A percentile compares a stretch with the other conserved stretches of the same genome.
Evolutionary conservation across 2,797 vertebrate genomes (phyloP).

Genomic region (Salarias fasciatus): DNA sequence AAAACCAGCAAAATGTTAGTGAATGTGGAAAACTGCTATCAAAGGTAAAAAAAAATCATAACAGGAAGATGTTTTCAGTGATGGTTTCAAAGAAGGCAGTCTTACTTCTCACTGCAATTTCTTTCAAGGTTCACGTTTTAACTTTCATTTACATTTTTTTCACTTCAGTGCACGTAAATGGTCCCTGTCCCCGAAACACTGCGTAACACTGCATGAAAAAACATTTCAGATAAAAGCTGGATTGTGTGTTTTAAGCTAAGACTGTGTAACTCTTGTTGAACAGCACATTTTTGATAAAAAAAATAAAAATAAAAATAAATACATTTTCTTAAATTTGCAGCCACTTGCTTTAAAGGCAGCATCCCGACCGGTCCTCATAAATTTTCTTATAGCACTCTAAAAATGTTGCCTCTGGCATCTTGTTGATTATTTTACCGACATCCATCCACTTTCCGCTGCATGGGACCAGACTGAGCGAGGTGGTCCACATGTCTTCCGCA

Average conservation of each 20-base stretch:
- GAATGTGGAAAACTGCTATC: neutral
- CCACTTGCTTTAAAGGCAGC: neutral
- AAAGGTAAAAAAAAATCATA: too few relatives aligned
- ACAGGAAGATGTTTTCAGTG: too few relatives aligned
- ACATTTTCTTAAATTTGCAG: neutral
- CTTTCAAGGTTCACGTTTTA: too few relatives aligned
- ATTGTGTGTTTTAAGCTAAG: slow-evolving; percentile 31
- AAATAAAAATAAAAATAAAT: too few relatives aligned
- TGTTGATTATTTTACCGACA: slow-evolving; percentile 7
- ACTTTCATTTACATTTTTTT: neutral
- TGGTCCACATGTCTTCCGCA: slow-evolving; percentile 1
- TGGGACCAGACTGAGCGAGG: neutral
- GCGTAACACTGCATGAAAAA: neutral
- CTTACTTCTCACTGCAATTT: neutral
- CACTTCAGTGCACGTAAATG: slow-evolving; percentile 63
- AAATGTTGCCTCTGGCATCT: neutral
- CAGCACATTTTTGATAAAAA: too few relatives aligned
- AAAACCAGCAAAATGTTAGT: slow-evolving; percentile 43
- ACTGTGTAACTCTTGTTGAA: slow-evolving; percentile 31
- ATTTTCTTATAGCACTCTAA: neutral
- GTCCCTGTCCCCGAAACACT: slow-evolving; percentile 53
- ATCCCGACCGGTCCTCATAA: neutral
- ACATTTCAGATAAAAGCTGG: neutral
- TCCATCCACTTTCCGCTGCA: neutral
- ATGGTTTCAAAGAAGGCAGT: too few relatives aligned